Evolutionary conservation across 2,113 vertebrate genomes (phyloP).

Genomic region (Vimba vimba): DNA sequence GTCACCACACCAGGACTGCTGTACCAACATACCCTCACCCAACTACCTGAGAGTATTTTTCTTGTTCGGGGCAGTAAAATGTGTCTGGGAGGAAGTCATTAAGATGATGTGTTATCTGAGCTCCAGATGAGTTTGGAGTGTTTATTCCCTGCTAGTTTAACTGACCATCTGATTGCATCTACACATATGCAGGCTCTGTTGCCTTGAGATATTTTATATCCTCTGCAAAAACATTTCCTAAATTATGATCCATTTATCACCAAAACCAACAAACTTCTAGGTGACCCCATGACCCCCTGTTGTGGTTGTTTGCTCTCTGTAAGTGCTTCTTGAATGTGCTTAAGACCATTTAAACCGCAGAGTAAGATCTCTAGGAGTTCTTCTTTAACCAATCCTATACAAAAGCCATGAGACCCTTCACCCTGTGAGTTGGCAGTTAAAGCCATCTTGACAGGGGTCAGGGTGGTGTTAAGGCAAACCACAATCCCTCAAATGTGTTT

Average conservation of each 20-base stretch:
- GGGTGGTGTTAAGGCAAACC: constrained; percentile 29
- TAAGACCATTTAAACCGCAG: constrained; percentile 6
- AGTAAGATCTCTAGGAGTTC: constrained; percentile 5
- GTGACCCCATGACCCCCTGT: constrained; percentile 12
- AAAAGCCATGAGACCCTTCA: constrained; percentile 21
- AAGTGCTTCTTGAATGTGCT: constrained; percentile 36
- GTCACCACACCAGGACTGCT: constrained; percentile 41
- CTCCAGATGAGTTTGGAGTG: constrained; percentile 28
- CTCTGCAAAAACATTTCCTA: background rate
- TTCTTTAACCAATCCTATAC: constrained; percentile 1
- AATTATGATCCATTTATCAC: constrained; percentile 39
- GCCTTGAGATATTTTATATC: constrained; percentile 10
- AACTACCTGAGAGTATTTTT: constrained; percentile 32
- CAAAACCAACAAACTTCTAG: constrained; percentile 29
- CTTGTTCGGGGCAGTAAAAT: constrained; percentile 27
- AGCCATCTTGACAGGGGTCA: constrained; percentile 43
- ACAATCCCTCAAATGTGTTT: constrained; percentile 47
- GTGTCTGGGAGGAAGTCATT: constrained; percentile 37
- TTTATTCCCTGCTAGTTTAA: constrained; percentile 24
- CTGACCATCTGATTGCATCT: constrained; percentile 25
- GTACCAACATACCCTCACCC: constrained; percentile 22
- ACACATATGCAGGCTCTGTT: background rate
- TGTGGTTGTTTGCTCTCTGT: constrained; percentile 16
- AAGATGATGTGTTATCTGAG: constrained; percentile 37
- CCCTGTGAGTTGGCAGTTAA: constrained; percentile 28